These are phyloP conservation scores for Physella acuta DNA, from an alignment of 1,140 invertebrate genomes.

Conservation along the genomic window DNA sequence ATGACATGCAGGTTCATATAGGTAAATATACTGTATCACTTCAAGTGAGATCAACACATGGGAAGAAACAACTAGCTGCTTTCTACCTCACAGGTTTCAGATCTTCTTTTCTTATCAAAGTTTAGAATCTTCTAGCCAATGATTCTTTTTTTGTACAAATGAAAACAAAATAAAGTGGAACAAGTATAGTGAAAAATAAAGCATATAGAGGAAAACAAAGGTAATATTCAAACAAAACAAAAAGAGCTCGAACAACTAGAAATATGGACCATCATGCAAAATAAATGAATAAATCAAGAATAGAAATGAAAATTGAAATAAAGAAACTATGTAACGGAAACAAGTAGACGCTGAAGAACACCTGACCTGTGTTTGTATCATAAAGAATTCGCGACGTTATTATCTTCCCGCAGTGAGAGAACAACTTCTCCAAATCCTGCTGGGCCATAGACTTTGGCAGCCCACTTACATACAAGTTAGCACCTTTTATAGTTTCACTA, in stretches of 20 bases:
- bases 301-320: constrained; percentile 26
- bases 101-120: no score
- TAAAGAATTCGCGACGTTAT: constrained; percentile 98
- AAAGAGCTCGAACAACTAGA: not conserved
- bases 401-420: constrained; percentile 94
- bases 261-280: constrained; percentile 20
- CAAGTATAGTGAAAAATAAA: not conserved
- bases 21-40: no score
- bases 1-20: no score
- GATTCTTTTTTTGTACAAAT: no score
- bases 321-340: constrained; percentile 20
- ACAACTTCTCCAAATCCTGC: constrained; percentile 92
- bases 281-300: constrained; percentile 4
- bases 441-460: constrained; percentile 98
- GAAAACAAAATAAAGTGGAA: not conserved
- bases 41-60: no score
- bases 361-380: constrained; percentile 68
- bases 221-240: not conserved
- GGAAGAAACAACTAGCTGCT: no score
- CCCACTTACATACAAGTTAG: constrained; percentile 98
- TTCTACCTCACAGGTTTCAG: no score
- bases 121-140: no score
- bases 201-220: not conserved
- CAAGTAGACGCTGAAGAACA: constrained; percentile 29
- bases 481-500: constrained; percentile 99